Evolutionary conservation across 2,888 invertebrate genomes (phyloP).

Genomic region (Dinocampus coccinellae): DNA sequence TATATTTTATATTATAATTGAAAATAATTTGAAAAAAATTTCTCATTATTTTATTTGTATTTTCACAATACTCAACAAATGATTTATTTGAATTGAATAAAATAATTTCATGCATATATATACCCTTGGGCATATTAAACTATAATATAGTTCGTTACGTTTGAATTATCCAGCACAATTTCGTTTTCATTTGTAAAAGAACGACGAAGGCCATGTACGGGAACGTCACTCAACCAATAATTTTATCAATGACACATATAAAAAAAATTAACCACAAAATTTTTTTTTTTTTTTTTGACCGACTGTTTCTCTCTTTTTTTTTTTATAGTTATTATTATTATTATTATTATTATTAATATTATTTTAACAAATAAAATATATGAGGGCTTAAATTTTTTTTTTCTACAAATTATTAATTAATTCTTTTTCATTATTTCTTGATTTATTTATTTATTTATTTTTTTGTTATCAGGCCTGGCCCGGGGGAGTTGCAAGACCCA

Average conservation of each 20-base stretch:
- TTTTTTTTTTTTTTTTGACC: background rate
- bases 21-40: background rate
- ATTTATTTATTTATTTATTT: slow-evolving; percentile 34
- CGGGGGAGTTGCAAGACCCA: slow-evolving; percentile 90
- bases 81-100: too few species aligned
- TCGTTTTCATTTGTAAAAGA: slow-evolving; percentile 28
- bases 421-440: background rate
- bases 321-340: too few species aligned
- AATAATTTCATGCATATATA: background rate
- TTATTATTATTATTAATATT: too few species aligned
- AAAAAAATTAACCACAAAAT: background rate
- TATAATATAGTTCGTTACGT: slow-evolving; percentile 29
- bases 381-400: too few species aligned
- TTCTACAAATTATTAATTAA: background rate
- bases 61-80: too few species aligned
- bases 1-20: background rate
- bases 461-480: slow-evolving; percentile 83
- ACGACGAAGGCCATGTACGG: slow-evolving; percentile 23
- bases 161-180: slow-evolving; percentile 36
- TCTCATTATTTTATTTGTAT: background rate
- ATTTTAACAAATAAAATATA: too few species aligned
- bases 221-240: slow-evolving; percentile 8
- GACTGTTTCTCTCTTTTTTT: background rate
- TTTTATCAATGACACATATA: background rate
- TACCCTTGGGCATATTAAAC: slow-evolving; percentile 22